Conservation (phyloP, 2,888 invertebrate genomes). For the Scaptomyza parva region DNA sequence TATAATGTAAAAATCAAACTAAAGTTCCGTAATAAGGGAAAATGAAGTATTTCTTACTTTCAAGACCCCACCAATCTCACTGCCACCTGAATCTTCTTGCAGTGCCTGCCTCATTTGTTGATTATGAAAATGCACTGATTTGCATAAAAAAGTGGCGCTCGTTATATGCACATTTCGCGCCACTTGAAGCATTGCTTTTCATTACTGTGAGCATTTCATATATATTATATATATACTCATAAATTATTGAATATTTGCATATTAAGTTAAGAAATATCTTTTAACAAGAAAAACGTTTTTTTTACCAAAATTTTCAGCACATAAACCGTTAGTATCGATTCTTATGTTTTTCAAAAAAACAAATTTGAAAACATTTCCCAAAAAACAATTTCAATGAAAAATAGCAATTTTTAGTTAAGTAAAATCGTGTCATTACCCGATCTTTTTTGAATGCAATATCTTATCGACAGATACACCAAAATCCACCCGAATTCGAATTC, state of each 20-base stretch:
- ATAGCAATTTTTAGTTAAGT: not conserved
- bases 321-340: too few relatives aligned
- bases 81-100: constrained; percentile 2
- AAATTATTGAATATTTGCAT: constrained; percentile 61
- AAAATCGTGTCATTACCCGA: not conserved
- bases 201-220: constrained; percentile 48
- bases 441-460: not conserved
- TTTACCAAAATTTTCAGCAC: too few relatives aligned
- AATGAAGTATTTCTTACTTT: too few relatives aligned
- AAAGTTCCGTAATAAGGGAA: too few relatives aligned
- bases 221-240: constrained; percentile 50
- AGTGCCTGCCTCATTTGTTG: constrained; percentile 58
- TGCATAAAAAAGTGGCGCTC: constrained; percentile 64
- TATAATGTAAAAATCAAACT: too few relatives aligned
- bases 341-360: too few relatives aligned
- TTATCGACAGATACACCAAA: not conserved
- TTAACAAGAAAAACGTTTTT: too few relatives aligned
- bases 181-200: constrained; percentile 40
- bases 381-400: not conserved
- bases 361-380: too few relatives aligned
- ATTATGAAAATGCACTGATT: constrained; percentile 62
- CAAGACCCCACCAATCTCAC: too few relatives aligned
- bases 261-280: constrained; percentile 34
- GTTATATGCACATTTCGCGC: constrained; percentile 72
- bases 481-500: too few relatives aligned